phyloP scores from a whole-genome alignment of 2,113 vertebrate genomes.

The Columba livia region DNA sequence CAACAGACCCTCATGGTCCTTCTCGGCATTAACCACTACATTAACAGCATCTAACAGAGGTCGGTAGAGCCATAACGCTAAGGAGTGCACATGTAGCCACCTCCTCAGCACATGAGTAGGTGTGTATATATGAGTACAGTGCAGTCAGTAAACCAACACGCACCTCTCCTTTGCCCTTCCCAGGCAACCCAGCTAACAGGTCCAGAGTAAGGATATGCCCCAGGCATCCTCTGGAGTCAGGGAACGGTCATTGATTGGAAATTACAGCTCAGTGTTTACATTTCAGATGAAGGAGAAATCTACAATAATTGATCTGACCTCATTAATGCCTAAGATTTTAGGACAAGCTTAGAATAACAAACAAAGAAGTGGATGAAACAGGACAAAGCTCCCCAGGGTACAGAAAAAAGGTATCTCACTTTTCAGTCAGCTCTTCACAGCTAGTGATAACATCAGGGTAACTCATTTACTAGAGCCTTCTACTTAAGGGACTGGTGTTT shows the following conservation, averaged over 20 bases:
- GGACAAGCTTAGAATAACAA: not conserved
- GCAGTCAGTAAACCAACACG: not conserved
- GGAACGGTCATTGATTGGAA: not conserved
- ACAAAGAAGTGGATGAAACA: not conserved
- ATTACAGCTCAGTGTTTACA: not conserved
- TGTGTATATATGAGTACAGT: accelerated
- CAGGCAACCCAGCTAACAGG: not conserved
- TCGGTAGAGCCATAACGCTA: accelerated
- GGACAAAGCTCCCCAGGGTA: not conserved
- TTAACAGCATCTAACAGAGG: not conserved
- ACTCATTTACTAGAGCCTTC: not conserved
- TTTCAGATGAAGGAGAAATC: not conserved
- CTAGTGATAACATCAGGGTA: not conserved
- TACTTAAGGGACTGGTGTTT: not conserved
- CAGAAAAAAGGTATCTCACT: not conserved
- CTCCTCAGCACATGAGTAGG: accelerated
- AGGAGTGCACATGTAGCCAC: accelerated
- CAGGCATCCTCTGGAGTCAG: not conserved
- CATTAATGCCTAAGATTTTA: not conserved
- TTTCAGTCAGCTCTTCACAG: not conserved
- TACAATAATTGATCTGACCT: not conserved
- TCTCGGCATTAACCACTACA: not conserved
- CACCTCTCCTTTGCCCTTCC: not conserved
- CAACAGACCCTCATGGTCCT: accelerated
- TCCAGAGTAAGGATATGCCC: not conserved